phyloP scores from a whole-genome alignment of 2,888 invertebrate genomes.

The Nomada hirtipes region DNA sequence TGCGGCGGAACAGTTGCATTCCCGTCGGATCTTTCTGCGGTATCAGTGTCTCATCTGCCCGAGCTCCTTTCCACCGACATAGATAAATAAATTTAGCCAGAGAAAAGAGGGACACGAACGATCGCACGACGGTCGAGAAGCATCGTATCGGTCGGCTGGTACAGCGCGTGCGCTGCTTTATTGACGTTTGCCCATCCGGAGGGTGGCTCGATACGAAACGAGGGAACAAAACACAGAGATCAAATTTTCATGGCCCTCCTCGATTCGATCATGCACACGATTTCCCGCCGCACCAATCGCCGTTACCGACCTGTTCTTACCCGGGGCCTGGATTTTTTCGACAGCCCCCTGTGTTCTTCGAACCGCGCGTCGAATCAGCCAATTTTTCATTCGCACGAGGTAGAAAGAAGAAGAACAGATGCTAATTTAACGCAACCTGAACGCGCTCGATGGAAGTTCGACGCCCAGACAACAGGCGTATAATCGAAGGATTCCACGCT shows the following conservation, averaged over 20 bases:
- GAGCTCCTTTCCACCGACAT: slow-evolving; percentile 2
- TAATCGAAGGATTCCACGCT: not conserved
- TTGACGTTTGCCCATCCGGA: slow-evolving; percentile 76
- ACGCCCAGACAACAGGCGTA: slow-evolving; percentile 2
- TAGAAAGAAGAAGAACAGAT: not conserved
- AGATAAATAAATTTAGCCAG: slow-evolving; percentile 43
- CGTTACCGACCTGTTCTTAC: not conserved
- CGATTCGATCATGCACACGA: slow-evolving; percentile 56
- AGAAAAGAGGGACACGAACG: slow-evolving; percentile 36
- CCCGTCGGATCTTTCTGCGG: not conserved
- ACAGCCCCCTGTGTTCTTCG: not conserved
- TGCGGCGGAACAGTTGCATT: not conserved
- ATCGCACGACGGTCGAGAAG: slow-evolving; percentile 13
- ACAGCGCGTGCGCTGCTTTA: slow-evolving; percentile 80
- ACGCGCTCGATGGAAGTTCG: slow-evolving; percentile 2
- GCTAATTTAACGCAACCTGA: not conserved
- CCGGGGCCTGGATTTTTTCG: slow-evolving; percentile 7
- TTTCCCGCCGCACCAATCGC: slow-evolving; percentile 19
- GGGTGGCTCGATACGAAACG: slow-evolving; percentile 74
- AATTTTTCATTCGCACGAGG: not conserved
- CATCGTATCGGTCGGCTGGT: slow-evolving; percentile 36
- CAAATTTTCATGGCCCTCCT: slow-evolving; percentile 70
- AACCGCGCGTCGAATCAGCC: not conserved
- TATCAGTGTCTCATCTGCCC: not conserved
- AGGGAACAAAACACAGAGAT: slow-evolving; percentile 76